These are phyloP conservation scores for Limnephilus auricula DNA, from an alignment of 2,888 invertebrate genomes.

Conservation along the genomic window DNA sequence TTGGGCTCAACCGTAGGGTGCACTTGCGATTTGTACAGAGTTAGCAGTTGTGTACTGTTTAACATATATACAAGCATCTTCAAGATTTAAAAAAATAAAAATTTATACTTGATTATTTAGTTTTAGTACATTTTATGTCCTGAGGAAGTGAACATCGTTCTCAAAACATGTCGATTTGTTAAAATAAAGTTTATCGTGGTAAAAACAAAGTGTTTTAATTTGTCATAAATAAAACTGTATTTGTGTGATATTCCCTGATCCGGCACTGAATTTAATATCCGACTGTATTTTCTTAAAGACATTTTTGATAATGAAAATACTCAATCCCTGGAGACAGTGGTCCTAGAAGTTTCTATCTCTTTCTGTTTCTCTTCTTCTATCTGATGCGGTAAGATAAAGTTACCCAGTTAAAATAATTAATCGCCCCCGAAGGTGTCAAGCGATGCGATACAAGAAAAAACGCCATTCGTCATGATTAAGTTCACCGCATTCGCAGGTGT, in stretches of 20 bases:
- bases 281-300: background rate
- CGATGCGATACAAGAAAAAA: conserved; percentile 50
- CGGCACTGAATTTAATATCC: background rate
- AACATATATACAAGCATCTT: no score
- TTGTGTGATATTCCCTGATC: background rate
- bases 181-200: no score
- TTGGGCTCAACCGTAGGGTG: no score
- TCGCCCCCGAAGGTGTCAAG: conserved; percentile 49
- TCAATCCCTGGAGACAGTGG: background rate
- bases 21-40: no score
- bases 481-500: conserved; percentile 63
- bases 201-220: no score
- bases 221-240: no score
- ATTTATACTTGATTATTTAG: no score
- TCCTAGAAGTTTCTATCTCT: background rate
- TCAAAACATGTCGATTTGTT: no score
- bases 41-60: no score
- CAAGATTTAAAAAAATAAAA: no score
- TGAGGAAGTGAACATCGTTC: no score
- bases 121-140: no score
- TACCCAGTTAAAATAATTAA: conserved; percentile 64
- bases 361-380: background rate
- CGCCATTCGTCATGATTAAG: conserved; percentile 63
- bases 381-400: conserved; percentile 53
- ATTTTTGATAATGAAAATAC: background rate